Evolutionary conservation across 1,140 invertebrate species (phyloP).

Genomic region (Panulirus ornatus): DNA sequence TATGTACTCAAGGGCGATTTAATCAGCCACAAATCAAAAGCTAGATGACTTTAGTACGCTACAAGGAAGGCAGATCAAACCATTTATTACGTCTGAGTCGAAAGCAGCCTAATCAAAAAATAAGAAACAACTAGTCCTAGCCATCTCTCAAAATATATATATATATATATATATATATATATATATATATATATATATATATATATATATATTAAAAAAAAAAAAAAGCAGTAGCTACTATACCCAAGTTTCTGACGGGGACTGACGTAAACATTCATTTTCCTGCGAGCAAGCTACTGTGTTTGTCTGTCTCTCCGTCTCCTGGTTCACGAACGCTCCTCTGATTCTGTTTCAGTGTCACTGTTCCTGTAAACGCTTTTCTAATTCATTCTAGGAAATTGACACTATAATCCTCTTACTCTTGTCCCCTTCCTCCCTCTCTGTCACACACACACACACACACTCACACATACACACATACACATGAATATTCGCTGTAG

Average conservation of each 20-base stretch:
- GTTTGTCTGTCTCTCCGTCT: neutral
- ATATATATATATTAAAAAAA: too few species aligned
- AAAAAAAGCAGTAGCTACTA: too few species aligned
- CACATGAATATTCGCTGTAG: slow-evolving; percentile 16
- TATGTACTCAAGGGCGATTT: neutral
- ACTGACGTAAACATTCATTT: neutral
- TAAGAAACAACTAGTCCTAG: neutral
- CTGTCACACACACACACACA: slow-evolving; percentile 12
- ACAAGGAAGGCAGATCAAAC: neutral
- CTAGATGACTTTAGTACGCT: neutral
- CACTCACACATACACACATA: slow-evolving; percentile 15
- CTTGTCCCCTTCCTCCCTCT: neutral
- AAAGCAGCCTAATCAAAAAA: slow-evolving; percentile 1
- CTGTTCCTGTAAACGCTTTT: neutral
- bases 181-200: neutral
- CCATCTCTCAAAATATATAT: neutral
- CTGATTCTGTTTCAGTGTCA: too few species aligned
- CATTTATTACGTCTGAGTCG: neutral
- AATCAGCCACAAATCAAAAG: neutral
- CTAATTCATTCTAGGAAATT: neutral
- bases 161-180: neutral
- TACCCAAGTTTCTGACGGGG: neutral
- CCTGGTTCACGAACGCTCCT: too few species aligned
- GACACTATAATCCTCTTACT: neutral
- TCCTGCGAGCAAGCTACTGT: neutral